phyloP scores from a whole-genome alignment of 1,140 invertebrate species.

The Lepidotrigona ventralis region DNA sequence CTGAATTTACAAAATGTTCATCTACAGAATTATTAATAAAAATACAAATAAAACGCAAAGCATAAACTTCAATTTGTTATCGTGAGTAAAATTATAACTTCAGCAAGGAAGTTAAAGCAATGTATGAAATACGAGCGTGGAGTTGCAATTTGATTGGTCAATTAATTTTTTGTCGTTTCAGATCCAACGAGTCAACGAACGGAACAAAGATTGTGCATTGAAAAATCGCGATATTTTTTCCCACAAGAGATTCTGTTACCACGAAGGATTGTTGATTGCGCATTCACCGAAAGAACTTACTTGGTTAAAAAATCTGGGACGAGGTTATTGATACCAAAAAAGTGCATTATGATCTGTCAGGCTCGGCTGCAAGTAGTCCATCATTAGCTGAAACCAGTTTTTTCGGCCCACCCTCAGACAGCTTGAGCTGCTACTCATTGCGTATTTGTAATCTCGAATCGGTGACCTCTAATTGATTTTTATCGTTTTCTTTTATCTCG shows the following conservation, averaged over 20 bases:
- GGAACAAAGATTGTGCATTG: not conserved
- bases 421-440: slow-evolving; percentile 51
- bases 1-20: no score
- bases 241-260: not conserved
- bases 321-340: slow-evolving; percentile 59
- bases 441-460: slow-evolving; percentile 48
- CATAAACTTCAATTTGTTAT: not conserved
- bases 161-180: not conserved
- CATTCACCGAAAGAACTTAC: not conserved
- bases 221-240: not conserved
- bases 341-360: slow-evolving; percentile 49
- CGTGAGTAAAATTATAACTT: not conserved
- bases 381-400: slow-evolving; percentile 69
- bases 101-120: not conserved
- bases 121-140: not conserved
- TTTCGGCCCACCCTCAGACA: slow-evolving; percentile 62
- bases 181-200: not conserved
- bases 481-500: slow-evolving; percentile 15
- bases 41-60: no score
- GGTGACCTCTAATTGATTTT: slow-evolving; percentile 37
- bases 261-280: no score
- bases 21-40: no score
- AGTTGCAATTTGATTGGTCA: not conserved
- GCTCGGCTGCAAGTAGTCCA: slow-evolving; percentile 57
- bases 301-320: slow-evolving; percentile 30